Conservation (phyloP, 2,797 vertebrate species). For the Scomberomorus guttatus region DNA sequence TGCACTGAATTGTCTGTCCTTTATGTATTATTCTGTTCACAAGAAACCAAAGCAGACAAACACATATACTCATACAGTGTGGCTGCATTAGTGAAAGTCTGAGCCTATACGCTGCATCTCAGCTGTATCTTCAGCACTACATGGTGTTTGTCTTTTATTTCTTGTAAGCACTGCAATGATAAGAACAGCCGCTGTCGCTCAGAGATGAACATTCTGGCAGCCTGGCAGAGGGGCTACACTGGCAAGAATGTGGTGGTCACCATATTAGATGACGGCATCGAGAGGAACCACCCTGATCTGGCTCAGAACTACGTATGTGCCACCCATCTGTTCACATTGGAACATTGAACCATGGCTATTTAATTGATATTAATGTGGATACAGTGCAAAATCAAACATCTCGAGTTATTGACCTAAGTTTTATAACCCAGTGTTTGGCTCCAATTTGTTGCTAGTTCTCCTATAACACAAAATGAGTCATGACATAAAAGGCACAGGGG, state of each 20-base stretch:
- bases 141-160: neutral
- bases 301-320: slow-evolving; percentile 89
- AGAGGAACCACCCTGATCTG: slow-evolving; percentile 92
- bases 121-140: too few relatives aligned
- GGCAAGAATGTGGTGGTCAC: slow-evolving; percentile 91
- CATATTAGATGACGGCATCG: slow-evolving; percentile 91
- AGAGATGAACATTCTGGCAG: slow-evolving; percentile 88
- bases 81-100: too few relatives aligned
- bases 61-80: too few relatives aligned
- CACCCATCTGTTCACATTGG: neutral
- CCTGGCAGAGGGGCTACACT: slow-evolving; percentile 91
- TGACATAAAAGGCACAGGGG: neutral
- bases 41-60: too few relatives aligned
- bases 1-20: neutral
- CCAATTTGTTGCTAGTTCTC: neutral
- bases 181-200: slow-evolving; percentile 80
- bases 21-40: too few relatives aligned
- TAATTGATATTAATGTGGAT: neutral
- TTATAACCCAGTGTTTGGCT: neutral
- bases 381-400: neutral
- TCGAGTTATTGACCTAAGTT: neutral
- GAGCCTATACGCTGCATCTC: too few relatives aligned
- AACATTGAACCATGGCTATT: neutral
- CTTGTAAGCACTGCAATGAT: slow-evolving; percentile 76
- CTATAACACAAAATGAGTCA: neutral